phyloP scores from a whole-genome alignment of 2,113 vertebrate genomes.

The Butorides virescens region DNA sequence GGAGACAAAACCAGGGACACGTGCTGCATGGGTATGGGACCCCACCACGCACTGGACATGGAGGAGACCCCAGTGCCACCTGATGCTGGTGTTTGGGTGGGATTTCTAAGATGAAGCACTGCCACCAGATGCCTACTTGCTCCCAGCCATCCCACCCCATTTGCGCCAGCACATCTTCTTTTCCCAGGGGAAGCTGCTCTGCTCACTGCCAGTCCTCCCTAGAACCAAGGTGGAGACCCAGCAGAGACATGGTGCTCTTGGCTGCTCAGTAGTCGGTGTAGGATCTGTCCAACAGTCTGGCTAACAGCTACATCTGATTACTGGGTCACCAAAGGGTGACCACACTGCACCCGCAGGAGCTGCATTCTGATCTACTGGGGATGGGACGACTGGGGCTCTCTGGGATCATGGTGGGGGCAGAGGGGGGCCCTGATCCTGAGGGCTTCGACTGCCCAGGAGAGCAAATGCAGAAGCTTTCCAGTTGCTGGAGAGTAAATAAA shows the following conservation, averaged over 20 bases:
- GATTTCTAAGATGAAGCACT: neutral
- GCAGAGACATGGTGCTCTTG: conserved; percentile 16
- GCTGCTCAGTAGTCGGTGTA: conserved; percentile 75
- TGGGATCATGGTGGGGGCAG: neutral
- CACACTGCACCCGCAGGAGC: neutral
- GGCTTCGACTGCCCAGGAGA: neutral
- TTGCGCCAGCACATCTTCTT: neutral
- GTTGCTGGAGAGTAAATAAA: neutral
- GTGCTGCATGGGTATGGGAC: neutral
- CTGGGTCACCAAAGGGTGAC: conserved; percentile 65
- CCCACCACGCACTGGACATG: accelerated
- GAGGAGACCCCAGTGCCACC: neutral
- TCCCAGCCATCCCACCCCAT: neutral
- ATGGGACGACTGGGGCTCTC: accelerated
- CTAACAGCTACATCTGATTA: conserved; percentile 79
- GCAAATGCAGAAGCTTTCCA: neutral
- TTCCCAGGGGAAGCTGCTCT: neutral
- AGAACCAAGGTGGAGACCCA: neutral
- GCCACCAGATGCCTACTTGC: neutral
- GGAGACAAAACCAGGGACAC: neutral
- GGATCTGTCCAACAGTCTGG: conserved; percentile 63
- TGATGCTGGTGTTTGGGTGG: neutral
- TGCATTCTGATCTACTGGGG: neutral
- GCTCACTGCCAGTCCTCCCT: neutral
- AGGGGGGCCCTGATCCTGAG: neutral